Conservation (phyloP, 2,888 invertebrate genomes). For the Platerodrilus igneus region DNA sequence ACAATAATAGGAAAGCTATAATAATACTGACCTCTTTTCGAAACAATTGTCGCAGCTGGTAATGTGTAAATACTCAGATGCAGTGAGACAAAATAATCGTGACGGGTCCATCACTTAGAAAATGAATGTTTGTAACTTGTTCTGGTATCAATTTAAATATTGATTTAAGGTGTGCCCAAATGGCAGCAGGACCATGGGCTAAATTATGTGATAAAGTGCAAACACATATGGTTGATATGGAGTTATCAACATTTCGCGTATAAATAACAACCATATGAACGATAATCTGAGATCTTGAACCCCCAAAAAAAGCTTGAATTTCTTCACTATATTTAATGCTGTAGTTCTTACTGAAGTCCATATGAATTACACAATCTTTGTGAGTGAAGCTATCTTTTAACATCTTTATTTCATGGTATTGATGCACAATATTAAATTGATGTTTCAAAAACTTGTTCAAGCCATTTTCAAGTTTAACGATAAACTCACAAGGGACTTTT, state of each 20-base stretch:
- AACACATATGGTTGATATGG: not conserved
- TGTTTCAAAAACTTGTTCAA: slow-evolving; percentile 1
- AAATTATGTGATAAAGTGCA: not conserved
- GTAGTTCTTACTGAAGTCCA: slow-evolving; percentile 8
- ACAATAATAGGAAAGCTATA: too few species aligned
- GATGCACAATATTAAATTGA: not conserved
- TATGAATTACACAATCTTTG: slow-evolving; percentile 1
- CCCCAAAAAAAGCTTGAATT: slow-evolving; percentile 5
- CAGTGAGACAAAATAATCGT: too few species aligned
- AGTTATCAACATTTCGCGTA: not conserved
- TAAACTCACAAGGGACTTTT: not conserved
- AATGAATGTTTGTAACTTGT: too few species aligned
- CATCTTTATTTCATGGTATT: not conserved
- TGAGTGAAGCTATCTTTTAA: not conserved
- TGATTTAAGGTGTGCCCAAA: not conserved
- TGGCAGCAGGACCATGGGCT: not conserved
- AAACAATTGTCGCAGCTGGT: too few species aligned
- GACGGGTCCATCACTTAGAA: slow-evolving; percentile 40
- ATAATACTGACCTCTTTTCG: too few species aligned
- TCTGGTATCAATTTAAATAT: too few species aligned
- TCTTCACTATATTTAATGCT: slow-evolving; percentile 2
- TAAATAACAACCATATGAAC: slow-evolving; percentile 4
- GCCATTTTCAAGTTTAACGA: not conserved
- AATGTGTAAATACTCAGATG: too few species aligned
- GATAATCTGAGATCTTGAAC: not conserved